These are phyloP conservation scores for Chaitophorus viminalis DNA, from an alignment of 2,888 invertebrate genomes.

Conservation along the genomic window DNA sequence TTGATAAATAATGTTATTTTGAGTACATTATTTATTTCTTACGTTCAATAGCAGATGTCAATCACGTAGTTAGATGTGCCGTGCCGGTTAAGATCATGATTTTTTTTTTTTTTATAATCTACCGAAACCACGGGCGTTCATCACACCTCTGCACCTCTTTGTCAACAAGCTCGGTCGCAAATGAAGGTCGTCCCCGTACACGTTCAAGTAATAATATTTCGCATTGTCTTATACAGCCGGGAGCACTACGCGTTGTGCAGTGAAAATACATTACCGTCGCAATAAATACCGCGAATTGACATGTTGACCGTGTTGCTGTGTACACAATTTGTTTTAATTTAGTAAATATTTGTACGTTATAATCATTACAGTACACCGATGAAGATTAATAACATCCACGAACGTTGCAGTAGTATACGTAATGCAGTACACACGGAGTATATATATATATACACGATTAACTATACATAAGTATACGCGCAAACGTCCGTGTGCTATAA, in stretches of 20 bases:
- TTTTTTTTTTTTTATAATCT: no score
- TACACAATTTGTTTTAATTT: constrained; percentile 7
- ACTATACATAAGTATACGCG: background rate
- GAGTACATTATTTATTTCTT: no score
- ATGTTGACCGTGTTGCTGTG: constrained; percentile 13
- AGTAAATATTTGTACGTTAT: background rate
- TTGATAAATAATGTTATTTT: no score
- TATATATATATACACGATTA: background rate
- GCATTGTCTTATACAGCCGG: background rate
- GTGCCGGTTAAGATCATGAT: no score
- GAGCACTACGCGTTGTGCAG: background rate
- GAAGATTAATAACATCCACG: background rate
- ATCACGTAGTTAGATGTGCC: no score
- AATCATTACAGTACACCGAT: background rate
- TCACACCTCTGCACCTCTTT: no score
- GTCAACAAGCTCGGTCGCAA: background rate
- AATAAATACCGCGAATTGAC: constrained; percentile 12
- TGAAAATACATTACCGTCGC: background rate
- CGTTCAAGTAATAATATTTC: background rate
- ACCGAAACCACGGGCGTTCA: no score
- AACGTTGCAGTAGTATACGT: background rate
- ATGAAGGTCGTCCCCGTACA: background rate
- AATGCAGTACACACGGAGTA: background rate
- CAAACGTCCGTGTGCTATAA: background rate
- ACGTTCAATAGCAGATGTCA: no score